Percentiles rank a stretch among this genome's conserved stretches.
phyloP scores from a whole-genome alignment of 2,113 vertebrate genomes.

The Larimichthys crocea region DNA sequence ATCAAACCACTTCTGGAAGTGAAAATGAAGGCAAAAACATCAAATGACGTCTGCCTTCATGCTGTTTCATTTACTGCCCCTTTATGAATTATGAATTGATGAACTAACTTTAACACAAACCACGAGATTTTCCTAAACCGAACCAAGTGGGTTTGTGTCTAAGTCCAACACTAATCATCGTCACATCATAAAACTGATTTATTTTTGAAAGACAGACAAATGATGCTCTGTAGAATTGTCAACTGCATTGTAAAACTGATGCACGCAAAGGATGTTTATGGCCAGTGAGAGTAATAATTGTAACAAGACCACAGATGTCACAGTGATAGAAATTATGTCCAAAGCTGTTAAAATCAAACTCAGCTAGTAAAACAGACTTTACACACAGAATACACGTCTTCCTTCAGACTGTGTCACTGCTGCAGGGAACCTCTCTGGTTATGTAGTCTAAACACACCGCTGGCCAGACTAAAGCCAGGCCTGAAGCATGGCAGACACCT shows the following conservation, averaged over 20 bases:
- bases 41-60: too few relatives aligned
- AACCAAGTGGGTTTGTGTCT: too few relatives aligned
- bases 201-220: background rate
- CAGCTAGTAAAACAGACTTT: background rate
- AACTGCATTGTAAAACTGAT: background rate
- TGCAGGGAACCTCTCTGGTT: background rate
- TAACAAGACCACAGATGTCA: background rate
- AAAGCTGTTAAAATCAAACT: background rate
- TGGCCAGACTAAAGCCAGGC: conserved; percentile 21
- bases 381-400: background rate
- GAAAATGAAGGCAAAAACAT: background rate
- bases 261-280: background rate
- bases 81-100: too few relatives aligned
- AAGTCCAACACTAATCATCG: too few relatives aligned
- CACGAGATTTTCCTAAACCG: too few relatives aligned
- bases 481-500: conserved; percentile 39
- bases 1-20: background rate
- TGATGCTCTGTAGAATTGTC: background rate
- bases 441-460: conserved; percentile 39
- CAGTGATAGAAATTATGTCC: background rate
- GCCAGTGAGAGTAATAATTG: background rate
- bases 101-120: too few relatives aligned
- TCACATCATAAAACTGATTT: background rate
- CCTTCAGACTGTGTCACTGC: background rate
- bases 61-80: too few relatives aligned